Evolutionary conservation across 2,113 vertebrate species (phyloP), one percentile per base, ranked within the genome.

Genomic region (Andinoacara biseriatus): DNA sequence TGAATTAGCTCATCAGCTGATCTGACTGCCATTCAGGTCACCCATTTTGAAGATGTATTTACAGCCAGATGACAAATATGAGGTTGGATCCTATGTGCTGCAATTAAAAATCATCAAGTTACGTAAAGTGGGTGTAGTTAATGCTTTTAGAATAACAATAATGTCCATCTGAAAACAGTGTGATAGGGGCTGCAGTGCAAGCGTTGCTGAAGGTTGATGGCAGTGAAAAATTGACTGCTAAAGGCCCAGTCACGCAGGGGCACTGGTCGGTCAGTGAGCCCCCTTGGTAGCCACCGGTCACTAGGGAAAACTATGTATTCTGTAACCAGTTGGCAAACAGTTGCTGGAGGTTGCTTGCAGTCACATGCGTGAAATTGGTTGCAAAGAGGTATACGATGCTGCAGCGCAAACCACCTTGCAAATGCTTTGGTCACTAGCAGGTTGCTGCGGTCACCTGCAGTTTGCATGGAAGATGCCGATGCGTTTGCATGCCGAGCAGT

Each of bases 1-100:
- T 59, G 76, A 82, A 78, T 83, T 78, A 88, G 67, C 72, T 49
- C 81, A 63, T 87, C 82, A 78, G 84, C 82, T 87, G 72, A 80
- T 77, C 57, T 56, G 58, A 78, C 57, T 74, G 67, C 52, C 60
- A 33, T 62, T 84, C 58, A 81, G 69, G 26, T 77, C 74, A 63
- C 62, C 63, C 35, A 35, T 38, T 85, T 86, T 81, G 40, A 63
- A 82, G 38, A 78, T 86, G 43, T 84, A 81, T 88, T 88, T 82
- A 81, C 63, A 84, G 80, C 61, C 56, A 24, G 38, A 54, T 54
- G 58, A 79, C 72, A 79, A 62, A 79, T 87, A 61, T 61, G 60
- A 81, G 58, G 26, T 13, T 49, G 46, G 26, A 52, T 59, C 29
- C 46, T 18, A 3, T 43, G 57, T 24, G 38, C 13, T 82, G 35